Conservation (phyloP, 1,140 invertebrate species). For the Zaprionus kolodkinae region DNA sequence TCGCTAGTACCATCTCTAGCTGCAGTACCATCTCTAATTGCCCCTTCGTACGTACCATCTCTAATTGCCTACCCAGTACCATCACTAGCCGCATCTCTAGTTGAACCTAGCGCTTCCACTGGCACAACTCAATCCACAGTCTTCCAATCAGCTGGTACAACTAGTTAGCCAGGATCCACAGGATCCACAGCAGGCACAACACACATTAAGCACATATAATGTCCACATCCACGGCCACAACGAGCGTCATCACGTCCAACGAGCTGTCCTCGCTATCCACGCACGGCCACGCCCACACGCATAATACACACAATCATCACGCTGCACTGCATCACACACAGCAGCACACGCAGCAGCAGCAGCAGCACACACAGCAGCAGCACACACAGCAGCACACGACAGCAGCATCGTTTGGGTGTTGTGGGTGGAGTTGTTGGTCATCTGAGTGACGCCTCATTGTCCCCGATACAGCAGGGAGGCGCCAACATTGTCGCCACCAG, state of each 20-base stretch:
- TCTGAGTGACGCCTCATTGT: conserved; percentile 72
- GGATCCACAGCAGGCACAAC: too few relatives aligned
- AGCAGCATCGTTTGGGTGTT: conserved; percentile 26
- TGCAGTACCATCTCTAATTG: not conserved
- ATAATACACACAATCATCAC: conserved; percentile 33
- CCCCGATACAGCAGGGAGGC: conserved; percentile 66
- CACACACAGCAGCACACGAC: conserved; percentile 29
- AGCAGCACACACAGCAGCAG: too few relatives aligned
- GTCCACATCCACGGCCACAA: conserved; percentile 79
- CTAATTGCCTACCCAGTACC: not conserved
- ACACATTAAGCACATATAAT: conserved; percentile 57
- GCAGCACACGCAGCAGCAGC: conserved; percentile 59
- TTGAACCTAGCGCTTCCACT: not conserved
- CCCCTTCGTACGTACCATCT: too few relatives aligned
- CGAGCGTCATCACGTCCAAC: conserved; percentile 82
- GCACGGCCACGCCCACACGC: conserved; percentile 55
- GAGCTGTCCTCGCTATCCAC: conserved; percentile 63
- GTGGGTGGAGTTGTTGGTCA: conserved; percentile 49
- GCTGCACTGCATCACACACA: conserved; percentile 30
- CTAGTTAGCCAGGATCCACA: not conserved
- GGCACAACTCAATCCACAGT: not conserved
- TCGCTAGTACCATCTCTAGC: not conserved
- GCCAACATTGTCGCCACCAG: conserved; percentile 58
- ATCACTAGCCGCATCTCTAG: not conserved
- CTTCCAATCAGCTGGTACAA: not conserved